phyloP scores from a whole-genome alignment of 2,113 vertebrate genomes.

The Lonchura striata region DNA sequence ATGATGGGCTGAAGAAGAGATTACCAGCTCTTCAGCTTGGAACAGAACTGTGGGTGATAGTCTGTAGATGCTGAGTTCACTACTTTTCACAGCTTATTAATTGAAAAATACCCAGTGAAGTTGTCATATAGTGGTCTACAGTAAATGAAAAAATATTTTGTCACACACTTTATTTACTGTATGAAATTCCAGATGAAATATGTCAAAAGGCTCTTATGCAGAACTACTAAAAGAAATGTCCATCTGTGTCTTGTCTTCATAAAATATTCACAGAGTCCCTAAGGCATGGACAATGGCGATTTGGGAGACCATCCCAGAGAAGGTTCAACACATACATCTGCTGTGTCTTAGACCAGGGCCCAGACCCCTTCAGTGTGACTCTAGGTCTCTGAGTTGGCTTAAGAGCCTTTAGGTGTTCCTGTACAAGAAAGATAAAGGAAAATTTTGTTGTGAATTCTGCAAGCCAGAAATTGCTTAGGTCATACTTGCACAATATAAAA shows the following conservation, averaged over 20 bases:
- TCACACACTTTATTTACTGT: not conserved
- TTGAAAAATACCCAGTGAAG: not conserved
- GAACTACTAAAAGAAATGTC: not conserved
- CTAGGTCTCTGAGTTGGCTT: not conserved
- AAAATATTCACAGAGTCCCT: not conserved
- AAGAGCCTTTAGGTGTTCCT: not conserved
- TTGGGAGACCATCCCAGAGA: not conserved
- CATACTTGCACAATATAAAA: not conserved
- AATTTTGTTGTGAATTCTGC: not conserved
- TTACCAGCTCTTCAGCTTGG: not conserved
- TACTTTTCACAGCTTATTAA: not conserved
- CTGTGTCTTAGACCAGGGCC: not conserved
- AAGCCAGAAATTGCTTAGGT: not conserved
- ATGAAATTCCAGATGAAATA: not conserved
- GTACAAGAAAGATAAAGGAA: not conserved
- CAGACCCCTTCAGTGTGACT: not conserved
- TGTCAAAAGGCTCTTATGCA: not conserved
- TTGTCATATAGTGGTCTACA: accelerated
- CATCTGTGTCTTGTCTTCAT: not conserved
- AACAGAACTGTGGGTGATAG: not conserved
- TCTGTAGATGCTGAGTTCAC: not conserved
- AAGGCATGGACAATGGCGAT: not conserved
- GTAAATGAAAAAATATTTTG: not conserved
- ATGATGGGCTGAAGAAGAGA: not conserved
- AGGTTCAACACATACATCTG: not conserved